A percentile compares a stretch with the other conserved stretches of the same genome.
phyloP scores from a whole-genome alignment of 2,888 invertebrate species.

The Crossocerus cetratus region DNA sequence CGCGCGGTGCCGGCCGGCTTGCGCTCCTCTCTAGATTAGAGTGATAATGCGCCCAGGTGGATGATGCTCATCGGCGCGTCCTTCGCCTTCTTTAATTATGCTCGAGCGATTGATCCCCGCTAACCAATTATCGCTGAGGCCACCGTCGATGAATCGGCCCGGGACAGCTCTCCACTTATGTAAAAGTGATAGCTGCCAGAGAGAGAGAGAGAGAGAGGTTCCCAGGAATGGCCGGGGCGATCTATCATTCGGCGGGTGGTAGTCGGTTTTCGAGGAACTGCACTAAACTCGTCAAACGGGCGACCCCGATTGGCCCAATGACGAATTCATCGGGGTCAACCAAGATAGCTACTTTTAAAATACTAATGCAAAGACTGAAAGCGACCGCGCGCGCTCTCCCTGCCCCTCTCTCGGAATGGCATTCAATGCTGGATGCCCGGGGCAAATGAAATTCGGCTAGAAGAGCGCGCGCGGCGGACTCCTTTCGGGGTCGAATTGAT shows the following conservation, averaged over 20 bases:
- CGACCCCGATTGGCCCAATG: slow-evolving; percentile 40
- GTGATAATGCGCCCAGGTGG: slow-evolving; percentile 36
- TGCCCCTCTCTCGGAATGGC: no score
- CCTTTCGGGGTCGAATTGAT: no score
- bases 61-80: slow-evolving; percentile 46
- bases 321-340: slow-evolving; percentile 36
- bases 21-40: slow-evolving; percentile 37
- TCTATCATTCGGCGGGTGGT: neutral
- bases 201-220: no score
- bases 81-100: slow-evolving; percentile 36
- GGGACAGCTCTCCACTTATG: neutral
- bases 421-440: no score
- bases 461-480: neutral
- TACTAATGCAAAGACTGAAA: slow-evolving; percentile 30
- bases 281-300: slow-evolving; percentile 25
- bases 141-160: neutral
- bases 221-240: no score
- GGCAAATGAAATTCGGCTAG: slow-evolving; percentile 18
- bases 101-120: slow-evolving; percentile 28
- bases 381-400: neutral
- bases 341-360: slow-evolving; percentile 38
- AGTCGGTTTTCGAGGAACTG: slow-evolving; percentile 18
- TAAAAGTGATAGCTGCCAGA: no score
- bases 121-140: slow-evolving; percentile 24
- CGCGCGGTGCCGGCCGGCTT: slow-evolving; percentile 4